Evolutionary conservation across 2,888 invertebrate species (phyloP), one percentile per base, ranked within the genome.

Genomic region (Erebia aethiops): DNA sequence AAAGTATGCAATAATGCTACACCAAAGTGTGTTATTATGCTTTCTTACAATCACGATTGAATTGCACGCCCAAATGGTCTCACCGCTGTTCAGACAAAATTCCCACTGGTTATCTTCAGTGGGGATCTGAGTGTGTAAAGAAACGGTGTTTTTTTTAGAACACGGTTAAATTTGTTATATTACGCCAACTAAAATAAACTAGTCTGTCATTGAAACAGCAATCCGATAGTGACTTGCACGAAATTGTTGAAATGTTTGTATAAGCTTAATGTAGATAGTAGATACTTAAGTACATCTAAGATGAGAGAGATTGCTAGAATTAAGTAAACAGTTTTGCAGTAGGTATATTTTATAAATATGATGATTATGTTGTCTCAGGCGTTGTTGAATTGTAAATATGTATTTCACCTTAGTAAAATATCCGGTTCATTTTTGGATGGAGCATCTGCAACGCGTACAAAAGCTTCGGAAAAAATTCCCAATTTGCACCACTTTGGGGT

Each of bases 61-160:
- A 73, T 71, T 69, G 73, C 75, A 77, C 72, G 75, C 75, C 69
- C 71, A 72, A 76, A 73, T 72, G 73, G 69, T 71, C 70, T 57
- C 71, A 61, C 62, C 68, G 49, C 69, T 18, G 18, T 56, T 71
- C 72, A 73, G 69, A 76, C 71, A 73, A 71, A 71, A 71, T 69
- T 74, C 63, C 69, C 68, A 68, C 61, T 68, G 57, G 68, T 70
- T 68, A 69, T 68, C 60, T 62, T 70, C 57, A 41, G 64, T 54
- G 41, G 16, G 46, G 64, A 68, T 60, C 63, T 43, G 51, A 60
- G 21, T 57, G 57, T 58, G 16, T 21, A 58, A 49, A 49, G 57
- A 69, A 41, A 57, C 64, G 26, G 58, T 16, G 46, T n/a, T 41
- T 56, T 66, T 66, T 66, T 66, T 66, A 57, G 43, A 64, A 46